Evolutionary conservation across 2,888 invertebrate genomes (phyloP), one percentile per base, ranked within the genome.

Genomic region (Ormyrus thymus): DNA sequence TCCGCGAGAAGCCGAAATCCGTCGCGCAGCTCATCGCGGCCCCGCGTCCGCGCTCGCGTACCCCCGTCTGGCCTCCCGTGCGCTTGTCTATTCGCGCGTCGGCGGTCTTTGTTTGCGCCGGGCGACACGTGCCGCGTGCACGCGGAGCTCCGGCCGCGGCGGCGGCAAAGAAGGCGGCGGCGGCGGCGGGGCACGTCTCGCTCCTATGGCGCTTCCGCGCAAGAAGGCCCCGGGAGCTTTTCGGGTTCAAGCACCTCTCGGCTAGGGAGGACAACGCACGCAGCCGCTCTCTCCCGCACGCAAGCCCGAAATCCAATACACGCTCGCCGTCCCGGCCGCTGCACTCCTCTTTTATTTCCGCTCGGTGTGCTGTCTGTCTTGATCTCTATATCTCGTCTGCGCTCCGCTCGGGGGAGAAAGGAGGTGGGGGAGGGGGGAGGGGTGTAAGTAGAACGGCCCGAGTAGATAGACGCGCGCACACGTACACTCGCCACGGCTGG

Each of bases 201-300:
- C 87, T 29, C 29, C 86, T 86, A 83, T n/a, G 86, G 86, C 86
- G 4, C 88, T 88, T 88, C 88, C 87, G 85, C 70, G 62, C 29
- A 1, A 29, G 29, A 29, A 29, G 29, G 29, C 4, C 7, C 53
- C 50, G 53, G 56, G 81, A 3, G 29, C 29, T 29, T 29, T 29
- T 29, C 29, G 84, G 84, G 88, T 88, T 88, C 87, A 88, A 87
- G 86, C 87, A 88, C 88, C 88, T 29, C 29, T 86, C 86, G 83
- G 61, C 83, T 84, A 83, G 83, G 81, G 76, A 76, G 83, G 84
- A 84, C 84, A 84, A 85, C 85, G 84, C 85, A 84, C 86, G 86
- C 87, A 85, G 84, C 55, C 65, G 5, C 55, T 48, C 66, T 61
- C 58, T 7, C 7, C 6, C n/a, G 50, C 51, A 68, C 66, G 59